These are phyloP conservation scores for Dallia pectoralis DNA, from an alignment of 2,797 vertebrate genomes.

Conservation along the genomic window DNA sequence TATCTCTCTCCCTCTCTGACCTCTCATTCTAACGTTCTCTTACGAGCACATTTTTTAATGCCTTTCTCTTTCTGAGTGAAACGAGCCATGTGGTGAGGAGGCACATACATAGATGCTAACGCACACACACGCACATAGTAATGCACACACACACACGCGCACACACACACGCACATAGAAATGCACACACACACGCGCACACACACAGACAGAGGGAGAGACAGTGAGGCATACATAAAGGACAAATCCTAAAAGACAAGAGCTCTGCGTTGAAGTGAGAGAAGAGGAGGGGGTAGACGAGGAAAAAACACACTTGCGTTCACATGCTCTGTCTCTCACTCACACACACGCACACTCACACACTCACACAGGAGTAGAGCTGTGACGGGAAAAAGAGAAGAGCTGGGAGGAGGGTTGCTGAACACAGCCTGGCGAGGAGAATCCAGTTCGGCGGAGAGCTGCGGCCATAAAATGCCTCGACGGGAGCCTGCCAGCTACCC, in stretches of 20 bases:
- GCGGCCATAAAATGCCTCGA: constrained; percentile 73
- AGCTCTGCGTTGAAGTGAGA: constrained; percentile 52
- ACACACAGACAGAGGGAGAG: constrained; percentile 4
- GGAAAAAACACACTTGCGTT: constrained; percentile 23
- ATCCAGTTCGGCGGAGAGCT: constrained; percentile 62
- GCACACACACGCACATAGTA: constrained; percentile 21
- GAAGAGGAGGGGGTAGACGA: constrained; percentile 36
- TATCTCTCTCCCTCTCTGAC: neutral
- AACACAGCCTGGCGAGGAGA: constrained; percentile 67
- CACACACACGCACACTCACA: constrained; percentile 11
- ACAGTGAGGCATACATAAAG: constrained; percentile 16
- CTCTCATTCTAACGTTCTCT: constrained; percentile 36
- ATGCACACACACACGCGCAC: constrained; percentile 20
- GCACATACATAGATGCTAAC: constrained; percentile 11
- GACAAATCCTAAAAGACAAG: constrained; percentile 59
- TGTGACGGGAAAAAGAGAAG: constrained; percentile 56
- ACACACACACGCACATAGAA: constrained; percentile 19
- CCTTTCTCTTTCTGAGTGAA: constrained; percentile 40
- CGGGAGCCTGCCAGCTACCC: constrained; percentile 66
- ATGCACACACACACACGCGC: constrained; percentile 15
- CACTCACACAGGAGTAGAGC: constrained; percentile 43
- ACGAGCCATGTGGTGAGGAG: constrained; percentile 42
- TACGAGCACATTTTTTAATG: constrained; percentile 22
- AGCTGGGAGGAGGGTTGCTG: constrained; percentile 61
- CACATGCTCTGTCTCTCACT: constrained; percentile 21